Percentiles rank a stretch among this genome's conserved stretches.
phyloP scores from a whole-genome alignment of 2,797 vertebrate species.

The Crypturellus tataupa region DNA sequence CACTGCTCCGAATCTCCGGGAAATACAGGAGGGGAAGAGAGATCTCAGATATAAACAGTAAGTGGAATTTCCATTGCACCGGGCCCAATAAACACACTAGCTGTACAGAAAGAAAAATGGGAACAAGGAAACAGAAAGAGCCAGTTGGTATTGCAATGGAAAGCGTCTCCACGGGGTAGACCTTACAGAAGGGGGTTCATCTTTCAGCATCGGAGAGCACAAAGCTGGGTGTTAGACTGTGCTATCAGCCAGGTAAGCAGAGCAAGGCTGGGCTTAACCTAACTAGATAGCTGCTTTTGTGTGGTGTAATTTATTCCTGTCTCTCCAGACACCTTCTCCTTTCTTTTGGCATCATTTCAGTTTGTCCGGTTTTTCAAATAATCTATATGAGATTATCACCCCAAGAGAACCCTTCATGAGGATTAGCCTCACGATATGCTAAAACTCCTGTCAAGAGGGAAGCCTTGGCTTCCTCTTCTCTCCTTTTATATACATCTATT shows the following conservation, averaged over 20 bases:
- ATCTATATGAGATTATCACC: not conserved
- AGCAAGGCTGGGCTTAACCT: constrained; percentile 52
- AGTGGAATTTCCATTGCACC: constrained; percentile 76
- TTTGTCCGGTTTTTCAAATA: not conserved
- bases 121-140: constrained; percentile 70
- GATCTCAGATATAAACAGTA: constrained; percentile 71
- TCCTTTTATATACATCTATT: not conserved
- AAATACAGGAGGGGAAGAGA: constrained; percentile 55
- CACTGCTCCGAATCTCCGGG: constrained; percentile 54
- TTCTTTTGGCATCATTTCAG: constrained; percentile 24
- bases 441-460: constrained; percentile 10
- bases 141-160: constrained; percentile 65
- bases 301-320: not conserved
- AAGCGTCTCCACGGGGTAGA: constrained; percentile 11
- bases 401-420: not conserved
- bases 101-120: constrained; percentile 70
- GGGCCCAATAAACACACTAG: constrained; percentile 68
- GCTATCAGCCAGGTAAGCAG: constrained; percentile 75
- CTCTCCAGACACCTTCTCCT: constrained; percentile 23
- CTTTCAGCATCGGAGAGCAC: constrained; percentile 73
- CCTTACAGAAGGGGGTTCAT: constrained; percentile 23
- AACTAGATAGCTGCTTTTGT: not conserved
- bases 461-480: constrained; percentile 14
- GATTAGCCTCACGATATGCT: constrained; percentile 11
- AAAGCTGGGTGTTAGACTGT: constrained; percentile 65